Conservation (phyloP, 2,888 invertebrate species). For the Dilophus febrilis region DNA sequence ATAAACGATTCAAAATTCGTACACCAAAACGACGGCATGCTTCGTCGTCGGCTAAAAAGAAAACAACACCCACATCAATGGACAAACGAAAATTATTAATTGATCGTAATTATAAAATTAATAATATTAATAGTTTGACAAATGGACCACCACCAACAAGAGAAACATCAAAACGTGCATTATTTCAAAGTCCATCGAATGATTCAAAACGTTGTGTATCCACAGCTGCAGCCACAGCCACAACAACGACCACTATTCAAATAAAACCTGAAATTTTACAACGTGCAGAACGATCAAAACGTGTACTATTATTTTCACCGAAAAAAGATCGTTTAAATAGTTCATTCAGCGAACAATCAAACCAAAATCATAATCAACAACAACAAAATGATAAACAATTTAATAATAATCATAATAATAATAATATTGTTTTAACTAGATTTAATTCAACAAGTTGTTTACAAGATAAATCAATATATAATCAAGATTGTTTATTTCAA, state of each 20-base stretch:
- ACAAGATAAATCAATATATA: too few relatives aligned
- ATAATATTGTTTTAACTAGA: too few relatives aligned
- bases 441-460: too few relatives aligned
- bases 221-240: too few relatives aligned
- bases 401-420: too few relatives aligned
- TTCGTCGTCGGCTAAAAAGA: conserved; percentile 11
- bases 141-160: conserved; percentile 28
- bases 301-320: conserved; percentile 36
- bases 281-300: conserved; percentile 41
- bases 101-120: too few relatives aligned
- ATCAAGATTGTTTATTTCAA: too few relatives aligned
- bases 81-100: conserved; percentile 28
- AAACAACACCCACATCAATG: conserved; percentile 29
- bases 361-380: too few relatives aligned
- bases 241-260: conserved; percentile 15
- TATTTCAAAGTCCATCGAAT: conserved; percentile 55
- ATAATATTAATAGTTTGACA: too few relatives aligned
- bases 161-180: conserved; percentile 48
- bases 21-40: conserved; percentile 18
- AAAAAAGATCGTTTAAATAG: background rate
- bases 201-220: too few relatives aligned
- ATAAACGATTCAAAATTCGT: conserved; percentile 10
- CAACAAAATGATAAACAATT: too few relatives aligned
- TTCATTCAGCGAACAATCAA: background rate
- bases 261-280: conserved; percentile 30